Base-by-base conservation (phyloP, 2,113 vertebrate species). In the Naja naja region DNA sequence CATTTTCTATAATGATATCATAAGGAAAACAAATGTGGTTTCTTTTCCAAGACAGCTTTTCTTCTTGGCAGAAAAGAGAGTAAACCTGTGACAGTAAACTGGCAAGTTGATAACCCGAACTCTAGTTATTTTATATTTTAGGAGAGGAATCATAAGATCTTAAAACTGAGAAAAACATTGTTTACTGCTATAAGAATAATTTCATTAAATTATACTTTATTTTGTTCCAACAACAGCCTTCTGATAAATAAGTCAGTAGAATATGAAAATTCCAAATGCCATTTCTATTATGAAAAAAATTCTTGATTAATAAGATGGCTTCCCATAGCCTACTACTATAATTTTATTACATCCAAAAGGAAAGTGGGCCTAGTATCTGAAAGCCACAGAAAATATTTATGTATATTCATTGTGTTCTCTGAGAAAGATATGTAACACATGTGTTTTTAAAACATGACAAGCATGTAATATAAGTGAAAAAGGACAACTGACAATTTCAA, bases 381-480 rank as follows among this genome's bases (percentile, higher is more conserved):
- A 95, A 86, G 95, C 93, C 94, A 90, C 85, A 94, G 94, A 95
- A 97, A 97, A 95, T 64, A 95, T 86, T 97, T 89, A 94, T 92
- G 96, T 96, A 95, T 95, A 97, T 91, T 95, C 92, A 95, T 96
- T 96, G 95, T 54, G 86, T 95, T 94, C 94, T 94, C 92, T 94
- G 94, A 96, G 94, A 94, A 97, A 97, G 89, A 95, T 86, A 96
- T 16, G 12, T 69, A n/a, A 69, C 4, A 69, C 30, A 5, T n/a
- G 60, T 69, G 11, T 69, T 58, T 56, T 60, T 27, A 27, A 60
- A 60, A 60, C 7, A 60, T 56, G 55, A 56, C 22, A 56, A 56
- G 22, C 58, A 60, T 25, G 56, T 9, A 58, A 25, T 10, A 11
- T 11, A 60, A 94, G 87, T n/a, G 81, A 95, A 53, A 94, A 95